These are phyloP conservation scores for Tiphia femorata DNA, from an alignment of 2,888 invertebrate species.

Conservation along the genomic window DNA sequence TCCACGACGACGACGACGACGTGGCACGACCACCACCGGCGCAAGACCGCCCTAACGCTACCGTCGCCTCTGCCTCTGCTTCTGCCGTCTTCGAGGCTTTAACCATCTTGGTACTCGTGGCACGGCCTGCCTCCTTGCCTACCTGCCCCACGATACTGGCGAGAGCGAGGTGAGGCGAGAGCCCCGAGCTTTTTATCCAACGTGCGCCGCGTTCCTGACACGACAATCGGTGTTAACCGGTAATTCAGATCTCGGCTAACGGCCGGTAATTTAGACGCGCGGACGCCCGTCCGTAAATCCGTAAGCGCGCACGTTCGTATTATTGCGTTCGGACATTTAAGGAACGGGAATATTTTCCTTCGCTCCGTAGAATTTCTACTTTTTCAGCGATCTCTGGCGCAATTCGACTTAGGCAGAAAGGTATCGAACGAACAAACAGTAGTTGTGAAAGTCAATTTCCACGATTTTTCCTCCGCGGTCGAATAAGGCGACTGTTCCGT, in stretches of 20 bases:
- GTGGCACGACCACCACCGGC: neutral
- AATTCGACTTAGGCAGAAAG: too few relatives aligned
- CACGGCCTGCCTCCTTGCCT: slow-evolving; percentile 33
- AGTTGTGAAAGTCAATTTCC: too few relatives aligned
- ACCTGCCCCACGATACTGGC: slow-evolving; percentile 42
- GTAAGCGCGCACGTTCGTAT: slow-evolving; percentile 11
- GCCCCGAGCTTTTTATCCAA: slow-evolving; percentile 39
- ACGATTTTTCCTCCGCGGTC: too few relatives aligned
- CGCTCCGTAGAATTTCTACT: too few relatives aligned
- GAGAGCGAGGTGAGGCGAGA: too few relatives aligned
- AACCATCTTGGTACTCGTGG: slow-evolving; percentile 8
- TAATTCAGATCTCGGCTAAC: slow-evolving; percentile 53
- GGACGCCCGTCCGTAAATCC: too few relatives aligned
- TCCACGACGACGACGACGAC: slow-evolving; percentile 1
- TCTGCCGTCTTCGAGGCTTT: slow-evolving; percentile 4
- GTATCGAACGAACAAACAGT: too few relatives aligned
- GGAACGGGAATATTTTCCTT: too few relatives aligned
- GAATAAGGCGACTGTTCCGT: too few relatives aligned
- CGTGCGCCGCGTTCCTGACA: slow-evolving; percentile 39
- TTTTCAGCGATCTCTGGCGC: too few relatives aligned
- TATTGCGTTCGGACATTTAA: too few relatives aligned
- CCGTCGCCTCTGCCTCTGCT: neutral
- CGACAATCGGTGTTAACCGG: slow-evolving; percentile 53
- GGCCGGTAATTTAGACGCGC: slow-evolving; percentile 41
- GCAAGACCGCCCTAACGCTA: too few relatives aligned